These are phyloP conservation scores for Ornithoptera alexandrae DNA, from an alignment of 2,888 invertebrate genomes.

Conservation along the genomic window DNA sequence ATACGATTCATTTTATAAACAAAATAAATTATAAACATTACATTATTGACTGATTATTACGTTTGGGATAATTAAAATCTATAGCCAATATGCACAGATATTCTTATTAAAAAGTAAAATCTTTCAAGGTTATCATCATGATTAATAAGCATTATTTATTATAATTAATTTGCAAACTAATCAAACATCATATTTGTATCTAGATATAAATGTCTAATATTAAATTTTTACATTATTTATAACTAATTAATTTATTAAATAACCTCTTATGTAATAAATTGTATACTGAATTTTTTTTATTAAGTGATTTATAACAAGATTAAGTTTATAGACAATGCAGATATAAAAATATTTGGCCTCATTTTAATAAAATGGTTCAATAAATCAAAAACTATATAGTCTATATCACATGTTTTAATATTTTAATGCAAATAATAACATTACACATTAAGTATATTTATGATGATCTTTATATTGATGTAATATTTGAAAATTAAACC, in stretches of 20 bases:
- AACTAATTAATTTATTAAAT: background rate
- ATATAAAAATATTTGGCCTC: too few relatives aligned
- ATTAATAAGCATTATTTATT: slow-evolving; percentile 1
- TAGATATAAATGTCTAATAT: background rate
- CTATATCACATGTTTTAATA: too few relatives aligned
- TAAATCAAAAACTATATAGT: too few relatives aligned
- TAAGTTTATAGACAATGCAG: too few relatives aligned
- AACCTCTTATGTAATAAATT: background rate
- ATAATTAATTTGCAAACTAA: background rate
- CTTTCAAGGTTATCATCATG: background rate
- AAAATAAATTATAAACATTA: background rate
- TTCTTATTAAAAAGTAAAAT: background rate
- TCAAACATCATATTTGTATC: background rate
- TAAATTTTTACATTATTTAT: background rate
- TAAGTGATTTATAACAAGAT: too few relatives aligned
- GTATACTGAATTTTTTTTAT: too few relatives aligned
- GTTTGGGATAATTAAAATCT: background rate
- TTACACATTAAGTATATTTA: too few relatives aligned
- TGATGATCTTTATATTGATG: too few relatives aligned
- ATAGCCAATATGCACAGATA: background rate
- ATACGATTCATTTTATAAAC: background rate
- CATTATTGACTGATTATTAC: background rate
- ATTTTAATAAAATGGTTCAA: too few relatives aligned
- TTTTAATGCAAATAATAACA: too few relatives aligned
- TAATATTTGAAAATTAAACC: too few relatives aligned